Conservation (phyloP, 2,797 vertebrate genomes). For the Hylomyscus alleni region DNA sequence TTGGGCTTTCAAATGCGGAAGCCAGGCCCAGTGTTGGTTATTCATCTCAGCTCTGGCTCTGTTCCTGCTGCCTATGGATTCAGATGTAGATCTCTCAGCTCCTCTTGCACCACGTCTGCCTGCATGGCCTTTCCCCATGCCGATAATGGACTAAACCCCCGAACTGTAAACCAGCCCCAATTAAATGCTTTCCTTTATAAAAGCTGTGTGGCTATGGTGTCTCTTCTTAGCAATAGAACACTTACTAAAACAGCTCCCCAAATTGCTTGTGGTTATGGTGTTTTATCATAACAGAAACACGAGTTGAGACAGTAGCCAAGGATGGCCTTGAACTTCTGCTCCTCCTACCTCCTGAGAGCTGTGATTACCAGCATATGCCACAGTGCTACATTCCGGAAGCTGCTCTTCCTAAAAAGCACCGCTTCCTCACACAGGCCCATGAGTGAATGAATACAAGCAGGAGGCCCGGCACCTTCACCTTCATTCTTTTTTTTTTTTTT, state of each 20-base stretch:
- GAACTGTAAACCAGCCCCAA: background rate
- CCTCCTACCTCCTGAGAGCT: background rate
- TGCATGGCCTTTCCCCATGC: background rate
- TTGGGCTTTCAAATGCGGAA: background rate
- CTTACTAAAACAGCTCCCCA: background rate
- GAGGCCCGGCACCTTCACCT: background rate
- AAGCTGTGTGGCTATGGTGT: background rate
- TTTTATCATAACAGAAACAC: background rate
- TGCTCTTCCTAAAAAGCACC: too few species aligned
- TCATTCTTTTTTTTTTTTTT: too few species aligned
- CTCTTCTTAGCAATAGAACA: background rate
- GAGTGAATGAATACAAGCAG: background rate
- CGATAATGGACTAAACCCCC: background rate
- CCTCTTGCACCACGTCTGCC: background rate
- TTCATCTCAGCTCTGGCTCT: background rate
- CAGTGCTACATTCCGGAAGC: too few species aligned
- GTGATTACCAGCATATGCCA: background rate
- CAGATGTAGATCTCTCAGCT: background rate
- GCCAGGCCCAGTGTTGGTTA: background rate
- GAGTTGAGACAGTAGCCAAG: background rate
- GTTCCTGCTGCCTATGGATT: background rate
- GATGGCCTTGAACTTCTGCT: background rate
- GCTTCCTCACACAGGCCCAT: background rate
- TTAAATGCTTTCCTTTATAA: background rate
- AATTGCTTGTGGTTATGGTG: background rate